phyloP scores from a whole-genome alignment of 2,113 vertebrate genomes.

The Vulpes lagopus region DNA sequence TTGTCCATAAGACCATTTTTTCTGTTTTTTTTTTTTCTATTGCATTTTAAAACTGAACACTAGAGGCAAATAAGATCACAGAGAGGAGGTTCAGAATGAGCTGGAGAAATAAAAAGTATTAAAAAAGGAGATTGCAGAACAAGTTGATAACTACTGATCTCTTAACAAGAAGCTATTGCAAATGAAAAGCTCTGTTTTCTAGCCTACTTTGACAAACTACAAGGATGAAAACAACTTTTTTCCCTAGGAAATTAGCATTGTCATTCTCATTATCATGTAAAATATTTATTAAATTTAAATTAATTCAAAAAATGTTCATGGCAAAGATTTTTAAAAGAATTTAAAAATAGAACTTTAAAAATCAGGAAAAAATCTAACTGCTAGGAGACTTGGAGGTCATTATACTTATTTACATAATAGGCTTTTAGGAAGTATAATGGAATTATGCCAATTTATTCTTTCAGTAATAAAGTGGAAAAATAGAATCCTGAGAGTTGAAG shows the following conservation, averaged over 20 bases:
- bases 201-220: background rate
- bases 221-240: background rate
- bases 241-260: background rate
- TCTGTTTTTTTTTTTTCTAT: slow-evolving; percentile 29
- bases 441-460: slow-evolving; percentile 38
- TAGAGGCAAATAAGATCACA: slow-evolving; percentile 51
- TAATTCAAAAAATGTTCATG: slow-evolving; percentile 51
- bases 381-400: slow-evolving; percentile 14
- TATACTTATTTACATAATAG: background rate
- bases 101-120: slow-evolving; percentile 54
- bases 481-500: background rate
- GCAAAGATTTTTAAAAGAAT: slow-evolving; percentile 37
- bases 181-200: slow-evolving; percentile 4
- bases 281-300: slow-evolving; percentile 17
- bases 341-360: slow-evolving; percentile 41
- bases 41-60: slow-evolving; percentile 69
- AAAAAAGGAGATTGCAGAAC: slow-evolving; percentile 8
- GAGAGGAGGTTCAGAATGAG: slow-evolving; percentile 49
- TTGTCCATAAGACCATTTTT: slow-evolving; percentile 60
- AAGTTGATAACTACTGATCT: background rate
- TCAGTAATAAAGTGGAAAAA: slow-evolving; percentile 4
- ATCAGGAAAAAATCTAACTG: slow-evolving; percentile 29
- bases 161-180: slow-evolving; percentile 19
- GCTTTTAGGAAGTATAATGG: background rate
- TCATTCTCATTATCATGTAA: slow-evolving; percentile 11